Percentiles rank a stretch among this genome's conserved stretches.
phyloP scores from a whole-genome alignment of 2,113 vertebrate species.

The Toxotes jaculatrix region DNA sequence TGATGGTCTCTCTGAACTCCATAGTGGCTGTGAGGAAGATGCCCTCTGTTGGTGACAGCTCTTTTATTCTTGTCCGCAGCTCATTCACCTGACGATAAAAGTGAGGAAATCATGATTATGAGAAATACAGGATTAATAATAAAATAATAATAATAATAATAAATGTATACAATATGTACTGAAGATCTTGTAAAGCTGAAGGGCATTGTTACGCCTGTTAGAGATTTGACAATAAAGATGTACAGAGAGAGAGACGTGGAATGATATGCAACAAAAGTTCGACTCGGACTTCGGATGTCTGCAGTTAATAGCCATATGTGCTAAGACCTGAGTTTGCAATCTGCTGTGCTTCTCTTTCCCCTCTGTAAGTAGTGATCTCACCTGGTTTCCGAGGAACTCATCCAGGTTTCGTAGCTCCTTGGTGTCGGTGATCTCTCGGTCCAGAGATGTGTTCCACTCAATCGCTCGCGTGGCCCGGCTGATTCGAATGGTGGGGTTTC shows the following conservation, averaged over 20 bases:
- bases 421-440: constrained; percentile 88
- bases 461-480: constrained; percentile 88
- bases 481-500: constrained; percentile 88
- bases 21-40: constrained; percentile 92
- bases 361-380: constrained; percentile 58
- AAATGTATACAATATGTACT: too few species aligned
- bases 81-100: constrained; percentile 89
- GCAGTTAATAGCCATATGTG: not conserved
- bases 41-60: constrained; percentile 89
- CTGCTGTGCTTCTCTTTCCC: not conserved
- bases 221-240: not conserved
- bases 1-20: constrained; percentile 92
- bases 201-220: not conserved
- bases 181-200: not conserved
- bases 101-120: not conserved
- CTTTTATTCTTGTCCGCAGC: constrained; percentile 81
- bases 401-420: constrained; percentile 94
- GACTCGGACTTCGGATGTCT: not conserved
- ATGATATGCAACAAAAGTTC: not conserved
- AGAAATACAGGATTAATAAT: not conserved
- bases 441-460: constrained; percentile 86
- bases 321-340: not conserved
- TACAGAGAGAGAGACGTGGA: not conserved
- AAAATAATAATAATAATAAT: too few species aligned
- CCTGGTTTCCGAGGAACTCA: constrained; percentile 95